A percentile compares a stretch with the other conserved stretches of the same genome.
Evolutionary conservation across 2,113 vertebrate species (phyloP).

Genomic region (Sisor rabdophorus): DNA sequence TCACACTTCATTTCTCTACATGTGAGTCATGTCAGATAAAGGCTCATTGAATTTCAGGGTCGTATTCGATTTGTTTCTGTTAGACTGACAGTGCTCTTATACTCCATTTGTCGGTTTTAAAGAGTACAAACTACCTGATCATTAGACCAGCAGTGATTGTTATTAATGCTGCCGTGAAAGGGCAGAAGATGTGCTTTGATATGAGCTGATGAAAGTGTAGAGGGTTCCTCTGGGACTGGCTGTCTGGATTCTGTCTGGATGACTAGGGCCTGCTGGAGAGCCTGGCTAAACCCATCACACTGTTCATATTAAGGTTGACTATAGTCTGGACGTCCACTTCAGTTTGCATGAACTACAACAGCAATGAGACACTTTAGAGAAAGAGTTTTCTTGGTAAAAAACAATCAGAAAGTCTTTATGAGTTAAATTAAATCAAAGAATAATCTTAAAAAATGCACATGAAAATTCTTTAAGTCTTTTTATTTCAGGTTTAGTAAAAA

Average conservation of each 20-base stretch:
- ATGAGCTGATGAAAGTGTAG: slow-evolving; percentile 67
- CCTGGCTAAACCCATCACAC: slow-evolving; percentile 20
- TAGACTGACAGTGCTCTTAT: slow-evolving; percentile 62
- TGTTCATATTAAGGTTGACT: slow-evolving; percentile 21
- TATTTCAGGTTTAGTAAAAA: too few relatives aligned
- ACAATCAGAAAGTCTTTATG: background rate
- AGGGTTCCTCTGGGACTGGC: slow-evolving; percentile 57
- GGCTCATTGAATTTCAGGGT: slow-evolving; percentile 44
- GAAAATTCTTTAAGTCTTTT: too few relatives aligned
- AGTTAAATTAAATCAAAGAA: too few relatives aligned
- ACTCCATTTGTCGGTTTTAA: slow-evolving; percentile 67
- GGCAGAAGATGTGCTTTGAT: slow-evolving; percentile 70
- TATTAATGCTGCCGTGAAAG: slow-evolving; percentile 71
- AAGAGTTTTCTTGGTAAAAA: background rate
- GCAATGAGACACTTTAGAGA: slow-evolving; percentile 42
- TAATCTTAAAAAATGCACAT: too few relatives aligned
- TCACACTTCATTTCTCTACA: slow-evolving; percentile 10
- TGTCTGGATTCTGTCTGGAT: slow-evolving; percentile 55
- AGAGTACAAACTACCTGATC: slow-evolving; percentile 68
- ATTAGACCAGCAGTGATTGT: slow-evolving; percentile 59
- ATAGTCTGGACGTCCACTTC: slow-evolving; percentile 39
- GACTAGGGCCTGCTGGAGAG: slow-evolving; percentile 44
- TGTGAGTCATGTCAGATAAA: slow-evolving; percentile 17
- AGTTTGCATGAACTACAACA: slow-evolving; percentile 49
- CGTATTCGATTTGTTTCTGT: slow-evolving; percentile 57